Conservation (phyloP, 1,140 invertebrate species). For the Chymomyza costata region DNA sequence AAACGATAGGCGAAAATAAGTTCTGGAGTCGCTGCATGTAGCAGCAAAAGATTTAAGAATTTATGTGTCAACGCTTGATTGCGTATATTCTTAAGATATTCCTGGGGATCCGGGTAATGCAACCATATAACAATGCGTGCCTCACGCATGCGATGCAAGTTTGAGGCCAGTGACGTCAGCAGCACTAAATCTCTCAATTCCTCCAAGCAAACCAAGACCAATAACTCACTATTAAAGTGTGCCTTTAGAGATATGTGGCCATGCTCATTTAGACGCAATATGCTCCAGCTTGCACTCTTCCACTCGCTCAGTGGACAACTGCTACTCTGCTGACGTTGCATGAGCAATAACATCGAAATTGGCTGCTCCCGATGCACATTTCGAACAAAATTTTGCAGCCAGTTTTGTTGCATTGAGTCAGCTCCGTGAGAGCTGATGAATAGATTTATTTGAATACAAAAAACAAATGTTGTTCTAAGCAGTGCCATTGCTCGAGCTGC, state of each 20-base stretch:
- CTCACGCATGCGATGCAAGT: constrained; percentile 5
- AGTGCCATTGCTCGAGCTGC: no score
- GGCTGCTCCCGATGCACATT: background rate
- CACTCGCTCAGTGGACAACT: background rate
- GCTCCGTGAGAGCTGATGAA: no score
- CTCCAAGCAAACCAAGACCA: constrained; percentile 9
- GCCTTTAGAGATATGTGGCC: constrained; percentile 1
- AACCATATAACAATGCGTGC: constrained; percentile 10
- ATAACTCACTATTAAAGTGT: background rate
- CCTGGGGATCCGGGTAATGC: background rate
- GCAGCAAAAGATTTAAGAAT: constrained; percentile 11
- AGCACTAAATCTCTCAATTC: background rate
- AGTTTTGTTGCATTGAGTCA: no score
- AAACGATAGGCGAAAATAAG: constrained; percentile 3
- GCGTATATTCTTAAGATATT: background rate
- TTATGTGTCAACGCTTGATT: background rate
- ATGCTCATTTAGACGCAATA: constrained; percentile 24
- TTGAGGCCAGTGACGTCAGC: constrained; percentile 1
- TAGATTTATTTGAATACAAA: no score
- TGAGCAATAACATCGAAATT: constrained; percentile 8
- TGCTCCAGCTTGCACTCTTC: constrained; percentile 21
- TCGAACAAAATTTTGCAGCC: background rate
- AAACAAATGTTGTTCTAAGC: no score
- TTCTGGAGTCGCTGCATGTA: background rate
- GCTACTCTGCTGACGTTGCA: background rate